Percentiles rank a stretch among this genome's conserved stretches.
Conservation (phyloP, 2,113 vertebrate genomes). For the Clarias macrocephalus region DNA sequence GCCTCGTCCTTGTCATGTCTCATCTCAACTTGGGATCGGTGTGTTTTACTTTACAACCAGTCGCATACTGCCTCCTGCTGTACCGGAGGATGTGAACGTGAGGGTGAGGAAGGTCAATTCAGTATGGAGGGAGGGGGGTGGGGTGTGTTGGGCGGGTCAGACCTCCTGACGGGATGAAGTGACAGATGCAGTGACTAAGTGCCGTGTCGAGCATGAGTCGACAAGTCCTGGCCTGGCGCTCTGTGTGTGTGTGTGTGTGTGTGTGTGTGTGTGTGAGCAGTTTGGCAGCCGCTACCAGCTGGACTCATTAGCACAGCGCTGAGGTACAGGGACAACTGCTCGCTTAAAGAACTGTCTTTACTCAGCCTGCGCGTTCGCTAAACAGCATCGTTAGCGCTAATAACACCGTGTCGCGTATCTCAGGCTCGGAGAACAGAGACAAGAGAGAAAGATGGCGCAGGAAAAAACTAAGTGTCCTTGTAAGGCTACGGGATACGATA, state of each 20-base stretch:
- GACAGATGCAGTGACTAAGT: constrained; percentile 28
- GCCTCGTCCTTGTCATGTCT: no score
- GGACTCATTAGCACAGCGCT: constrained; percentile 27
- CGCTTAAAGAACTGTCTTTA: neutral
- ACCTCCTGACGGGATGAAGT: neutral
- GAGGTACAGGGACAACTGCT: constrained; percentile 3
- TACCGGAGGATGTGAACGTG: no score
- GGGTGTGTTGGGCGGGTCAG: no score
- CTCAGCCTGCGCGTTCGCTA: neutral
- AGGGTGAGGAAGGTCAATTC: no score
- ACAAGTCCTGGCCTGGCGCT: constrained; percentile 11
- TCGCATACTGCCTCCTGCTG: no score
- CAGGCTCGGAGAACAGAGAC: neutral
- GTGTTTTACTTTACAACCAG: no score
- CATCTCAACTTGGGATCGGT: no score
- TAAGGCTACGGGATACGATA: no score
- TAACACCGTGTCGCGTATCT: neutral
- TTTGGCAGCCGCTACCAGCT: constrained; percentile 18
- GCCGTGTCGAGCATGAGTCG: constrained; percentile 25
- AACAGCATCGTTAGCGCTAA: neutral
- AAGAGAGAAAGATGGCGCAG: neutral
- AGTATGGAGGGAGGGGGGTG: no score
- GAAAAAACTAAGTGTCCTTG: neutral
- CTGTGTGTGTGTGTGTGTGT: neutral
- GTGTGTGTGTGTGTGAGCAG: neutral